Percentiles rank a stretch among this genome's conserved stretches.
These are phyloP conservation scores for Argyrosomus regius DNA, from an alignment of 2,797 vertebrate species.

Conservation along the genomic window DNA sequence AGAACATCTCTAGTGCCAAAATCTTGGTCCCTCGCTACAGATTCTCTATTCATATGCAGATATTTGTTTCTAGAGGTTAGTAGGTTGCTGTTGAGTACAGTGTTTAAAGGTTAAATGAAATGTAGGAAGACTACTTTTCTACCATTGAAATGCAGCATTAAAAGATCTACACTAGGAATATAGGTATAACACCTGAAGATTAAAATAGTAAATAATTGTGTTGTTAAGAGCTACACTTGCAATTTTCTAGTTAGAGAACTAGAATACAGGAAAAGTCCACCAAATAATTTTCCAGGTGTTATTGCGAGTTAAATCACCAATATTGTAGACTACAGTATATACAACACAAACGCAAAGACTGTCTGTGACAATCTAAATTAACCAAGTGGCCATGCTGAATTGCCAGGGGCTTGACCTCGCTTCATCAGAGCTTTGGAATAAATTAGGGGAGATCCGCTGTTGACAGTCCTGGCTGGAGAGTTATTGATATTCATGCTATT, in stretches of 20 bases:
- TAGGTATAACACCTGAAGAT: not conserved
- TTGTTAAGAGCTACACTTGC: not conserved
- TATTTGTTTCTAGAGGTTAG: no score
- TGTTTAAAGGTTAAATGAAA: slow-evolving; percentile 23
- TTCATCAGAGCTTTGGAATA: slow-evolving; percentile 53
- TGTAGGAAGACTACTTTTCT: not conserved
- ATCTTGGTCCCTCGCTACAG: no score
- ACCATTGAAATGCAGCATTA: not conserved
- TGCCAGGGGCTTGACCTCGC: slow-evolving; percentile 40
- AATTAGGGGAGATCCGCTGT: slow-evolving; percentile 52
- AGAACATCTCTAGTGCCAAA: no score
- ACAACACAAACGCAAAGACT: slow-evolving; percentile 31
- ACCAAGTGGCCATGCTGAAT: slow-evolving; percentile 12
- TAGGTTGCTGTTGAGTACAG: not conserved
- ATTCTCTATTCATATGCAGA: no score
- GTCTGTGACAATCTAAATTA: slow-evolving; percentile 31
- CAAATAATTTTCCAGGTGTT: not conserved
- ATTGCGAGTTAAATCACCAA: not conserved
- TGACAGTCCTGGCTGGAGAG: slow-evolving; percentile 48
- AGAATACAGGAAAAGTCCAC: not conserved
- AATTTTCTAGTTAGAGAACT: not conserved
- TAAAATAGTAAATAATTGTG: not conserved
- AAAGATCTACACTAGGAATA: not conserved
- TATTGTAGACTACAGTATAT: not conserved
- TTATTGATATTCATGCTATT: slow-evolving; percentile 65